Evolutionary conservation across 2,888 invertebrate genomes (phyloP), one percentile per base, ranked within the genome.

Genomic region (Diarsia mendica): DNA sequence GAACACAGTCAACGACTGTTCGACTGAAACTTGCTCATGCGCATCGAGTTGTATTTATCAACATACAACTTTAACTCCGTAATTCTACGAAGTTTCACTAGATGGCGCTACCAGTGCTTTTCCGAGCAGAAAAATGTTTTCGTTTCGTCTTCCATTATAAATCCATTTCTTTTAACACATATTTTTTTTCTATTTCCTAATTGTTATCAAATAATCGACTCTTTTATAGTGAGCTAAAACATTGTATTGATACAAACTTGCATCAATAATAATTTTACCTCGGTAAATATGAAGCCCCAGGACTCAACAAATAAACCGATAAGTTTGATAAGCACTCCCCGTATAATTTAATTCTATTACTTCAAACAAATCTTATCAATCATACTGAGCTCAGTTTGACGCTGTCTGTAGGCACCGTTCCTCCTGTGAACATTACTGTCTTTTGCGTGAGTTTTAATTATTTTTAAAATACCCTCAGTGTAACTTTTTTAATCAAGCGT

Each of bases 321-420:
- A 95, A 95, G 85, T 92, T 85, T 89, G 96, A 96, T 96, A 96
- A 96, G 94, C 88, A 85, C 85, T 89, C 90, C 90, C 91, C 89
- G 84, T 87, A 85, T 89, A 87, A 90, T 92, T 90, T 88, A 89
- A 89, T 91, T 89, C 89, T 89, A 91, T 91, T 91, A 90, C 92
- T 93, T 91, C 91, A 91, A 92, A 93, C 89, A 91, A 91, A 92
- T 91, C 91, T 95, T 95, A 95, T 96, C 96, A 93, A 91, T 90
- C 88, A 82, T 82, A 87, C 74, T 83, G 86, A 81, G 89, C 87
- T 88, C 89, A 91, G 89, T 91, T 82, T 79, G 84, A 85, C 85
- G 84, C 82, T 77, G 86, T 82, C 69, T 64, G 72, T 72, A 76
- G 78, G 23, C 74, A 63, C 75, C 75, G 69, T 78, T 78, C 67